A percentile compares a stretch with the other conserved stretches of the same genome.
These are phyloP conservation scores for Rhamnusium bicolor DNA, from an alignment of 2,888 invertebrate species.

Conservation along the genomic window DNA sequence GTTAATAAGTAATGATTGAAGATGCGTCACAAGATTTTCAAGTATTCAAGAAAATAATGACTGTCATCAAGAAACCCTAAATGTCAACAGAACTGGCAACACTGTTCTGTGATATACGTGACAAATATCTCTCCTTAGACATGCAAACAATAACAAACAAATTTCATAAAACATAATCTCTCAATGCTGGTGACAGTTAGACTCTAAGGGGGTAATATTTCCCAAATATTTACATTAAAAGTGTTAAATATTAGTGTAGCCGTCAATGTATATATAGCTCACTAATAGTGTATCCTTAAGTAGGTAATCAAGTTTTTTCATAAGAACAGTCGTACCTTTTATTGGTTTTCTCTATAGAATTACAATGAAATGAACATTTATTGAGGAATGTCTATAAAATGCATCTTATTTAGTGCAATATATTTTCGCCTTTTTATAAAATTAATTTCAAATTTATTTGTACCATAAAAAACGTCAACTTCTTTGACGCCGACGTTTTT, in stretches of 20 bases:
- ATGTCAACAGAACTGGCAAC: neutral
- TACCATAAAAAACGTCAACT: too few species aligned
- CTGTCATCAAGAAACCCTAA: too few species aligned
- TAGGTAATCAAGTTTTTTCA: neutral
- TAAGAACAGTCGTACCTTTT: neutral
- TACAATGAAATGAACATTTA: neutral
- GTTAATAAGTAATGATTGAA: too few species aligned
- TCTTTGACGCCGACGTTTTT: too few species aligned
- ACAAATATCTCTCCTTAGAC: neutral
- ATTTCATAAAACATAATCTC: constrained; percentile 33
- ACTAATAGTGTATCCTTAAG: neutral
- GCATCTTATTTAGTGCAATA: neutral
- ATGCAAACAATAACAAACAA: constrained; percentile 37
- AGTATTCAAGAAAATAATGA: neutral
- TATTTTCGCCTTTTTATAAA: too few species aligned
- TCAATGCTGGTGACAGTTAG: constrained; percentile 34
- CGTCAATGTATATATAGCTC: constrained; percentile 33
- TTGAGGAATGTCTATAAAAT: neutral
- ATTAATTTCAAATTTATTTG: too few species aligned
- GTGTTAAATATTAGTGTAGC: constrained; percentile 39
- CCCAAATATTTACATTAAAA: constrained; percentile 40
- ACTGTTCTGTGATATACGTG: neutral
- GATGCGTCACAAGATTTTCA: neutral
- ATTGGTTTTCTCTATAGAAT: neutral
- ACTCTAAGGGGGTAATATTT: constrained; percentile 34